Base-by-base conservation (phyloP, 1,140 invertebrate species). In the Cydia amplana region DNA sequence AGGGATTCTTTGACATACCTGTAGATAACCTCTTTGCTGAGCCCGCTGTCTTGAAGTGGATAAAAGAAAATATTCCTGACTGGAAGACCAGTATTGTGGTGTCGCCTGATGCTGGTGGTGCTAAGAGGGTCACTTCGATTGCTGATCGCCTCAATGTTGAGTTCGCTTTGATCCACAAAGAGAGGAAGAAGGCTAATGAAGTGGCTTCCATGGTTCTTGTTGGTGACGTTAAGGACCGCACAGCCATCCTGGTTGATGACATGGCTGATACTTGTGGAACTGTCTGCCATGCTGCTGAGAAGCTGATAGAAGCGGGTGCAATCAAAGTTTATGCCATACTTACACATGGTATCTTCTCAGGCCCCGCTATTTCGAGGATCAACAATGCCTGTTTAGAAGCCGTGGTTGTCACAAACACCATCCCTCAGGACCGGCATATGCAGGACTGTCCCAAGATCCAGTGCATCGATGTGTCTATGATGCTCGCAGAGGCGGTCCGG, bases 231-330 rank as follows among this genome's bases (percentile, higher is more conserved):
- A 99, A 98, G 90, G 98, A 99, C 84, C 95, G 98, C 82, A 96
- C 99, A 64, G 98, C 99, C 32, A 99, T 99, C 83, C 93, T 99
- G 40, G 98, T 99, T 5, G 99, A 99, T 87, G 99, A 99, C 89
- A 99, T 99, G 98, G 99, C 99, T 6, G 99, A 99, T 87, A 99
- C 99, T 32, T 99, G 99, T 94, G 99, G 99, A 20, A 99, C 99
- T 20, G 98, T 99, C 82, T 99, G 98, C 82, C 98, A 99, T 93
- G 99, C 99, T 72, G 98, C 98, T 64, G 98, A 99, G 92, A 99
- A 99, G 90, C 93, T 99, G 32, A 94, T 98, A 81, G 98, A 99
- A 93, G 99, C 99, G 65, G 99, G 99, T 10, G 98, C 99, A 0
- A 97, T 95, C 1, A 99, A 99, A 94, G 91, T 93, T 0, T 99